Evolutionary conservation across 2,888 invertebrate genomes (phyloP).

Genomic region (Cephus nigrinus): DNA sequence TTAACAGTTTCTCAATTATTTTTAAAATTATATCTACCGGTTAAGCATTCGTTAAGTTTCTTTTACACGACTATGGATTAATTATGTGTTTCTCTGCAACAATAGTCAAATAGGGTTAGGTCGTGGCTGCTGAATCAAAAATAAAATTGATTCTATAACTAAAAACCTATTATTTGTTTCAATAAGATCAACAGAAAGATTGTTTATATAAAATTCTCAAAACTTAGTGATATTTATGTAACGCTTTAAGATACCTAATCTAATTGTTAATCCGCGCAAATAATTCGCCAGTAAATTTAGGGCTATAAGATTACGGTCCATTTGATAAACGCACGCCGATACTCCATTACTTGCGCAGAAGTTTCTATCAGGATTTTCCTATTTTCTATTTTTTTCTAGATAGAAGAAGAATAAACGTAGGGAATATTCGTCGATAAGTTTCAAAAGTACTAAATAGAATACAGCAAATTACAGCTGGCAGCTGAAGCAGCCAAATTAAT

Average conservation of each 20-base stretch:
- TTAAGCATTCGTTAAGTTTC: background rate
- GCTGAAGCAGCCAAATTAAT: background rate
- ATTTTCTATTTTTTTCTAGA: background rate
- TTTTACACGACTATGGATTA: background rate
- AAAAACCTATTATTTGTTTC: background rate
- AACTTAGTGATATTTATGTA: too few relatives aligned
- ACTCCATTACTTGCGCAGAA: too few relatives aligned
- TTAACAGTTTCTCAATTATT: background rate
- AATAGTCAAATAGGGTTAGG: background rate
- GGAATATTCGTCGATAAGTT: background rate
- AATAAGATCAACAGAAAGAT: background rate
- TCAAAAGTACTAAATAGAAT: background rate
- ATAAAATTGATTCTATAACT: background rate
- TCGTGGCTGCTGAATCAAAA: background rate
- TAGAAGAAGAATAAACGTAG: background rate
- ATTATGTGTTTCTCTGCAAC: background rate
- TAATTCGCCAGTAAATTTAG: too few relatives aligned
- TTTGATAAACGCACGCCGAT: too few relatives aligned
- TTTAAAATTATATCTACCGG: background rate
- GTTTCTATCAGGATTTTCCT: too few relatives aligned
- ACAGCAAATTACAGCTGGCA: background rate
- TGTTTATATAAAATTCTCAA: too few relatives aligned
- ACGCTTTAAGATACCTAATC: too few relatives aligned
- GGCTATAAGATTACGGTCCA: too few relatives aligned
- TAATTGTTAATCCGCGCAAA: too few relatives aligned